A percentile compares a stretch with the other conserved stretches of the same genome.
Evolutionary conservation across 2,888 invertebrate genomes (phyloP).

Genomic region (Teinopalpus imperialis): DNA sequence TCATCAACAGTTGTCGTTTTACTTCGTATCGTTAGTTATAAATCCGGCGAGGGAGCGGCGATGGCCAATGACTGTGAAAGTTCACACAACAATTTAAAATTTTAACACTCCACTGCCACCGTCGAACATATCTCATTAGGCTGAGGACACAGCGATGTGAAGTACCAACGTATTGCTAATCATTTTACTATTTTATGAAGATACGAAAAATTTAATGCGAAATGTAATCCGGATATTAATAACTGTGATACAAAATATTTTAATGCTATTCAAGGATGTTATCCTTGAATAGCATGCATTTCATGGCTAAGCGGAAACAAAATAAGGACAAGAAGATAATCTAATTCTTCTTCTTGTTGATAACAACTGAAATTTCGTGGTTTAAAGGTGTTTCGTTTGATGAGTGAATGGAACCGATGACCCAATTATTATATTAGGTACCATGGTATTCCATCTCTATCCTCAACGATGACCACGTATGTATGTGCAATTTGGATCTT

Average conservation of each 20-base stretch:
- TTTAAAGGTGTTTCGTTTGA: too few relatives aligned
- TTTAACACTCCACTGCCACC: constrained; percentile 73
- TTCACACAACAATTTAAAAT: constrained; percentile 79
- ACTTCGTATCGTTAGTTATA: constrained; percentile 50
- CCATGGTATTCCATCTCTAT: too few relatives aligned
- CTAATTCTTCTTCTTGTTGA: too few relatives aligned
- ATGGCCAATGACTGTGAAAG: constrained; percentile 75
- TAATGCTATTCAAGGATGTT: background rate
- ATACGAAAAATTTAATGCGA: constrained; percentile 42
- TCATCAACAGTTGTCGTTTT: constrained; percentile 45
- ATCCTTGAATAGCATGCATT: too few relatives aligned
- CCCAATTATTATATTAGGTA: too few relatives aligned
- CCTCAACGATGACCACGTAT: too few relatives aligned
- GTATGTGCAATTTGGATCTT: too few relatives aligned
- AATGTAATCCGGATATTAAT: constrained; percentile 18
- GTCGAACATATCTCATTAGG: constrained; percentile 62
- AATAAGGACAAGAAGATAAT: too few relatives aligned
- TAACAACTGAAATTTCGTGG: too few relatives aligned
- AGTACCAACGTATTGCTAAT: constrained; percentile 62
- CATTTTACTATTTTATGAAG: constrained; percentile 65
- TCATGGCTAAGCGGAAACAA: too few relatives aligned
- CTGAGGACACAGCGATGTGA: constrained; percentile 38
- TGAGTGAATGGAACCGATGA: too few relatives aligned
- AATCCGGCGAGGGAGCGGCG: constrained; percentile 44
- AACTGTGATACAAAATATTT: background rate